phyloP scores from a whole-genome alignment of 2,888 invertebrate species.

The Chaitophorus viminalis region DNA sequence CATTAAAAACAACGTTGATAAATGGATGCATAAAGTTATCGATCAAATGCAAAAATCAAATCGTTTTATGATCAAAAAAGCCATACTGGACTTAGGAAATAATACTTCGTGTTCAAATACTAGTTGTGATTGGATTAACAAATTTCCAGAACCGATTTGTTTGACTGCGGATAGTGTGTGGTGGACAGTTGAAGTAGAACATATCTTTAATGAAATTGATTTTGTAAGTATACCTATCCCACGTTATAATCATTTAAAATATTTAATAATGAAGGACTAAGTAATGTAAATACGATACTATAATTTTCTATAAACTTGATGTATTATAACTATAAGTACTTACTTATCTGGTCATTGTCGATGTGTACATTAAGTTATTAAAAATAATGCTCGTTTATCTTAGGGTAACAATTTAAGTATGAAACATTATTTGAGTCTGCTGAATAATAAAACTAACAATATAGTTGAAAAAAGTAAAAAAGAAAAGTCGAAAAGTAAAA shows the following conservation, averaged over 20 bases:
- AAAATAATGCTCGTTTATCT: neutral
- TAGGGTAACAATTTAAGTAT: conserved; percentile 68
- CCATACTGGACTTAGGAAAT: conserved; percentile 86
- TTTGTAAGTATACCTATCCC: conserved; percentile 75
- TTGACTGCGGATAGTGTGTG: conserved; percentile 88
- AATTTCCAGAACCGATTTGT: conserved; percentile 88
- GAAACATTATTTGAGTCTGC: conserved; percentile 85
- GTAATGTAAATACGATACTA: too few species aligned
- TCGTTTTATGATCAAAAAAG: conserved; percentile 85
- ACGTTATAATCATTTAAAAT: conserved; percentile 72
- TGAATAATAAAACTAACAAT: conserved; percentile 84
- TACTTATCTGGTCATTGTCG: too few species aligned
- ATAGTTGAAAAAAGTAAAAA: conserved; percentile 80
- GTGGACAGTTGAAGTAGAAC: conserved; percentile 96
- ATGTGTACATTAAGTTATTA: too few species aligned
- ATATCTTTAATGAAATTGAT: conserved; percentile 80
- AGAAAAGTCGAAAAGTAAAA: conserved; percentile 81
- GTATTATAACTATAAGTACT: too few species aligned
- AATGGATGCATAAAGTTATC: conserved; percentile 90
- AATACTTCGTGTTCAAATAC: conserved; percentile 71
- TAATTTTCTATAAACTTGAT: too few species aligned
- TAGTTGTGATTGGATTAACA: conserved; percentile 83
- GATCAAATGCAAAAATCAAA: conserved; percentile 87
- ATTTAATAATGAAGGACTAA: neutral
- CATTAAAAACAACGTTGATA: conserved; percentile 86